phyloP scores from a whole-genome alignment of 2,888 invertebrate species.

The Dynastes grantii region DNA sequence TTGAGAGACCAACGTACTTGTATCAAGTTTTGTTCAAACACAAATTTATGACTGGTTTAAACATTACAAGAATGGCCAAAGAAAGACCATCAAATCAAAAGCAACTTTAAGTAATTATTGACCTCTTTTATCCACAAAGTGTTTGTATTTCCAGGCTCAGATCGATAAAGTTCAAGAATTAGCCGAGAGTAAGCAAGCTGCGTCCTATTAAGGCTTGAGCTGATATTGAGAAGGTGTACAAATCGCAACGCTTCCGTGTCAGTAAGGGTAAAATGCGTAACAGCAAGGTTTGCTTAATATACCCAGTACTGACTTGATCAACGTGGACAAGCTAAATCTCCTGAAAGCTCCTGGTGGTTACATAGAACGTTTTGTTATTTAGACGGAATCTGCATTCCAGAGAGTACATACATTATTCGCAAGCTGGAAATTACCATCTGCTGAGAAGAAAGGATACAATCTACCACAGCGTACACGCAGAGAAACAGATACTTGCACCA shows the following conservation, averaged over 20 bases:
- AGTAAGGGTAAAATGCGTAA: constrained; percentile 99
- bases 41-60: too few relatives aligned
- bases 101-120: too few relatives aligned
- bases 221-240: constrained; percentile 97
- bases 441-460: constrained; percentile 90
- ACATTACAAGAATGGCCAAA: too few relatives aligned
- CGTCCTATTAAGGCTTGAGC: constrained; percentile 96
- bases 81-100: too few relatives aligned
- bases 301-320: constrained; percentile 95
- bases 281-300: constrained; percentile 97
- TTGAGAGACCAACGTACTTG: too few relatives aligned
- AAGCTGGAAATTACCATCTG: constrained; percentile 89
- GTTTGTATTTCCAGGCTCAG: too few relatives aligned
- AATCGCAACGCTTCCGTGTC: constrained; percentile 96
- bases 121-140: too few relatives aligned
- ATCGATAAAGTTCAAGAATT: constrained; percentile 94
- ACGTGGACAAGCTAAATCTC: constrained; percentile 89
- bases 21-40: too few relatives aligned
- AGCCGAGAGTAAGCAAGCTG: constrained; percentile 98
- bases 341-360: constrained; percentile 98
- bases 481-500: too few relatives aligned
- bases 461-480: constrained; percentile 81
- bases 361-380: constrained; percentile 97
- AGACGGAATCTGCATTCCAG: constrained; percentile 98
- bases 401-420: constrained; percentile 95